Percentiles rank a stretch among this genome's conserved stretches.
Conservation (phyloP, 1,140 invertebrate genomes). For the Papilio polyxenes region DNA sequence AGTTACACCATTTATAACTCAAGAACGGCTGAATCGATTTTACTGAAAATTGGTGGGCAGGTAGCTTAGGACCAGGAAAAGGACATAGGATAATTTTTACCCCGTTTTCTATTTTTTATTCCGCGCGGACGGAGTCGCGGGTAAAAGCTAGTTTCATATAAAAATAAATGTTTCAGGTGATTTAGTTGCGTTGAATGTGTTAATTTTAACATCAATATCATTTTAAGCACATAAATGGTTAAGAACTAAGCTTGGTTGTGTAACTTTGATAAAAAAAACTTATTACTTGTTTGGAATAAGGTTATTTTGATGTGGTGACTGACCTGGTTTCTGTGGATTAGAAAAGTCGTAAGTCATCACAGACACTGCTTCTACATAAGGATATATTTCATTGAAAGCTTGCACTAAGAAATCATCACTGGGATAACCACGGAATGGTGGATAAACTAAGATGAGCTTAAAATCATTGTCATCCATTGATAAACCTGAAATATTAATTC, state of each 20-base stretch:
- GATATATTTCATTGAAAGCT: conserved; percentile 89
- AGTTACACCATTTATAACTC: too few relatives aligned
- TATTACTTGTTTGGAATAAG: neutral
- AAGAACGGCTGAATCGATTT: too few relatives aligned
- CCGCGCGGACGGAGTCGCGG: too few relatives aligned
- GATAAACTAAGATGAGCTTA: conserved; percentile 90
- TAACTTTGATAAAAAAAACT: too few relatives aligned
- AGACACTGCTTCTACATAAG: conserved; percentile 91
- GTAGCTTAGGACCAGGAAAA: too few relatives aligned
- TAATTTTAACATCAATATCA: conserved; percentile 39
- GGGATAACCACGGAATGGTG: conserved; percentile 86
- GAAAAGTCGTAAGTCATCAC: conserved; percentile 98
- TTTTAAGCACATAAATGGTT: neutral
- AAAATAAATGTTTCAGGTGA: too few relatives aligned
- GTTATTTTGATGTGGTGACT: conserved; percentile 21
- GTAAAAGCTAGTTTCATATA: too few relatives aligned
- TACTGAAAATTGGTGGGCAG: too few relatives aligned
- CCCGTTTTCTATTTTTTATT: too few relatives aligned
- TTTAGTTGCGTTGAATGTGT: too few relatives aligned
- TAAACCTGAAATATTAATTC: conserved; percentile 56
- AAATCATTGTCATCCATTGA: conserved; percentile 79
- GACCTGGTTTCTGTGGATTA: conserved; percentile 88
- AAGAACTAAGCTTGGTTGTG: too few relatives aligned
- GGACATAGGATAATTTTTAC: too few relatives aligned
- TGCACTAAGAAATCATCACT: conserved; percentile 87